Evolutionary conservation across 2,888 invertebrate genomes (phyloP).

Genomic region (Limnephilus lunatus): DNA sequence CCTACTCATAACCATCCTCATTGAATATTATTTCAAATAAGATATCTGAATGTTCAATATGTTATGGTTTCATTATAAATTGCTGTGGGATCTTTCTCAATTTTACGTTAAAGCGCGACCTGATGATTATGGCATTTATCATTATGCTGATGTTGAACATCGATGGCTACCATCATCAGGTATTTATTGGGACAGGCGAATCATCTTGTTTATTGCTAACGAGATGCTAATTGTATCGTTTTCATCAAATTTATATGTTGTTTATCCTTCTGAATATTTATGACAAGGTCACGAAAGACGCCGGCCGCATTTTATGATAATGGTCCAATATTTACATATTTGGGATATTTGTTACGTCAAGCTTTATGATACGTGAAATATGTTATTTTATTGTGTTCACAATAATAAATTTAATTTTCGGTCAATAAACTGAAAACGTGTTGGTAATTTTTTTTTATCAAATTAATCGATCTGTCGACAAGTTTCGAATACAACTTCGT

Average conservation of each 20-base stretch:
- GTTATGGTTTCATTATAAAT: not conserved
- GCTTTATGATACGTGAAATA: not conserved
- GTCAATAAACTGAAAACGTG: not conserved
- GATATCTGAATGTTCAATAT: not conserved
- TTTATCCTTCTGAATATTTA: constrained; percentile 16
- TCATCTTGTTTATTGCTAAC: constrained; percentile 47
- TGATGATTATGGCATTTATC: not conserved
- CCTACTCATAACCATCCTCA: not conserved
- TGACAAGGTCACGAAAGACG: not conserved
- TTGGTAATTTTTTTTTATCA: not conserved
- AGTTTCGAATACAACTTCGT: not conserved
- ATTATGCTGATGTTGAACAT: not conserved
- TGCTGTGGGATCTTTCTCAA: not conserved
- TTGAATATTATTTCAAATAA: not conserved
- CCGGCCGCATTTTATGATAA: not conserved
- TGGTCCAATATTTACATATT: not conserved
- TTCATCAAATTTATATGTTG: constrained; percentile 11
- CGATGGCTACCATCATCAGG: constrained; percentile 22
- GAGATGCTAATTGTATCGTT: constrained; percentile 37
- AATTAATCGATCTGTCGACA: not conserved
- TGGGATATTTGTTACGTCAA: not conserved
- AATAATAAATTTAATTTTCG: not conserved
- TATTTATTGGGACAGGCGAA: constrained; percentile 45
- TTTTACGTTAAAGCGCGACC: not conserved
- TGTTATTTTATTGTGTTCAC: not conserved